These are phyloP conservation scores for Girardia tigrina DNA, from an alignment of 2,888 invertebrate species.

Conservation along the genomic window DNA sequence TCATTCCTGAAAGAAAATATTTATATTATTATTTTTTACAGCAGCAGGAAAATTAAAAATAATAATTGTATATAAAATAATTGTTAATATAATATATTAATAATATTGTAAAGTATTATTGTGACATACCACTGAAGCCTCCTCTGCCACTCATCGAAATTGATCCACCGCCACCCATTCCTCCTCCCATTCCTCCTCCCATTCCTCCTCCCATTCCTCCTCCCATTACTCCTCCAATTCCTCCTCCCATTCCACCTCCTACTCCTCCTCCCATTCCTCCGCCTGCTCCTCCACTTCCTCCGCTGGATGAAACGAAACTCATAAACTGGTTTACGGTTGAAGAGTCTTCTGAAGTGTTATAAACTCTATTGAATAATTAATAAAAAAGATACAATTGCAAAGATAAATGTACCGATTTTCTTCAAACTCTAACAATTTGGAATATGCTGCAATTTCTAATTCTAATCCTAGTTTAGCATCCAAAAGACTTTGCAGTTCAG, in stretches of 20 bases:
- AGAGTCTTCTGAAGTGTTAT: not conserved
- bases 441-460: conserved; percentile 54
- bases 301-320: too few species aligned
- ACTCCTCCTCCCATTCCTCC: not conserved
- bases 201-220: not conserved
- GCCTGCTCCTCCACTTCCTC: not conserved
- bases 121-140: too few species aligned
- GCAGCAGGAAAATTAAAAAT: not conserved
- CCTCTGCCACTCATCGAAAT: not conserved
- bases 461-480: conserved; percentile 54
- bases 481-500: conserved; percentile 38
- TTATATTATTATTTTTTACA: not conserved
- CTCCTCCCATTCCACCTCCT: not conserved
- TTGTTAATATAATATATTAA: too few species aligned
- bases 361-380: not conserved
- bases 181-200: not conserved
- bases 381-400: not conserved
- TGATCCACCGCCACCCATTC: not conserved
- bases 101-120: too few species aligned
- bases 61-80: not conserved
- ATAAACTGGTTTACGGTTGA: not conserved
- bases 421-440: conserved; percentile 54
- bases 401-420: conserved; percentile 44
- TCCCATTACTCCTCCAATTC: not conserved
- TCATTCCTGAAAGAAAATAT: not conserved